These are phyloP conservation scores for Chaenogobius annularis DNA, from an alignment of 2,113 vertebrate genomes.

Conservation along the genomic window DNA sequence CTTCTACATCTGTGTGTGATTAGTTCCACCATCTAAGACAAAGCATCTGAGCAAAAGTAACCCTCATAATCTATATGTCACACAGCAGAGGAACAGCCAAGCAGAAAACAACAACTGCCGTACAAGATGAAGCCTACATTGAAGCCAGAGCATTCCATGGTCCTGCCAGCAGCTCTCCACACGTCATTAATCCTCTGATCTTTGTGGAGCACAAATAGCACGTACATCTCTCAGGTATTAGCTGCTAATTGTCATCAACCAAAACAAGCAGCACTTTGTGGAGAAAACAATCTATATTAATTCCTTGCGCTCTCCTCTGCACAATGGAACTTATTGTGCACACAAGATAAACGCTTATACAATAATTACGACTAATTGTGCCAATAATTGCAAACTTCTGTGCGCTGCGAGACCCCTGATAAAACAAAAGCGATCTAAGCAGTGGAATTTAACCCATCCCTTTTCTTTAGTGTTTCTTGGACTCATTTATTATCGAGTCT, in stretches of 20 bases:
- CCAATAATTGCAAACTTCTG: conserved; percentile 74
- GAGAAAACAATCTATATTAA: conserved; percentile 68
- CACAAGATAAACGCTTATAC: conserved; percentile 69
- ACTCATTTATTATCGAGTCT: conserved; percentile 59
- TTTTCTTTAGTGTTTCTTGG: conserved; percentile 51
- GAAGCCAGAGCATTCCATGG: conserved; percentile 26
- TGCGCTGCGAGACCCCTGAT: conserved; percentile 52
- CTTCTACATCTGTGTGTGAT: conserved; percentile 64
- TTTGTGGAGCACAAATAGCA: conserved; percentile 55
- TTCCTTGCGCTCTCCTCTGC: conserved; percentile 53
- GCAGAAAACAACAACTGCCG: conserved; percentile 51
- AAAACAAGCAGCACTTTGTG: conserved; percentile 62
- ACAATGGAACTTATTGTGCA: conserved; percentile 57
- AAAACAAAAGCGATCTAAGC: conserved; percentile 69
- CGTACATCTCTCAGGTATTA: conserved; percentile 69
- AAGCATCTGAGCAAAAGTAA: conserved; percentile 56
- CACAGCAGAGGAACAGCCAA: conserved; percentile 33
- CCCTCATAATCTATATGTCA: conserved; percentile 59
- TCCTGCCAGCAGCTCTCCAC: conserved; percentile 58
- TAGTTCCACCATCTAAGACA: conserved; percentile 68
- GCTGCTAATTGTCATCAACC: conserved; percentile 67
- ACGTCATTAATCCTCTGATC: conserved; percentile 68
- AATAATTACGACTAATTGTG: conserved; percentile 76
- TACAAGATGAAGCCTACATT: conserved; percentile 33
- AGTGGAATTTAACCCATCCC: conserved; percentile 62